These are phyloP conservation scores for Penaeus vannamei DNA, from an alignment of 1,140 invertebrate genomes.

Conservation along the genomic window DNA sequence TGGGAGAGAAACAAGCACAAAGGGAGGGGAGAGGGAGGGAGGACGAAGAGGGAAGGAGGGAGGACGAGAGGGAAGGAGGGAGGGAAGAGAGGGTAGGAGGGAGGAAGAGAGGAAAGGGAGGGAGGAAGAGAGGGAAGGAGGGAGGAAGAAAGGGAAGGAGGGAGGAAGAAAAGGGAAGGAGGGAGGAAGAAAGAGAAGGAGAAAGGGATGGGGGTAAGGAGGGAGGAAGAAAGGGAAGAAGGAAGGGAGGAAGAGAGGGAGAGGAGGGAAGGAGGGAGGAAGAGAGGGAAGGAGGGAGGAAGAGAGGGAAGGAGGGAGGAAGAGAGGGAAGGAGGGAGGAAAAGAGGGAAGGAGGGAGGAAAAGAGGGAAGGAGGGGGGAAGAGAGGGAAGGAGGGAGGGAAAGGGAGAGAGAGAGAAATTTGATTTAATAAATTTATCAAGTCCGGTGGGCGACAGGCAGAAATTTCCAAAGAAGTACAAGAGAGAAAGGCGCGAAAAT, in stretches of 20 bases:
- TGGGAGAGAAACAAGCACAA: constrained; percentile 1
- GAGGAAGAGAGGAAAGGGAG: not conserved
- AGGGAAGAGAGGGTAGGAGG: too few relatives aligned
- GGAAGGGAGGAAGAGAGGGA: not conserved
- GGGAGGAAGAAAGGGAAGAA: not conserved
- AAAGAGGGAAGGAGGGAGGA: not conserved
- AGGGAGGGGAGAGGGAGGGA: constrained; percentile 23
- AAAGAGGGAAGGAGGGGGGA: not conserved
- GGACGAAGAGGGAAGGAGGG: constrained; percentile 33
- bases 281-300: not conserved
- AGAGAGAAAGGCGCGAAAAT: not conserved
- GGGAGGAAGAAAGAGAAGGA: not conserved
- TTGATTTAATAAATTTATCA: too few relatives aligned
- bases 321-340: constrained; percentile 1
- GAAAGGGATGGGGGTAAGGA: not conserved
- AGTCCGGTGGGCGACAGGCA: too few relatives aligned
- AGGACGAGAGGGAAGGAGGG: not conserved
- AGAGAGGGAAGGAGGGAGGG: not conserved
- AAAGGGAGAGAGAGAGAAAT: too few relatives aligned
- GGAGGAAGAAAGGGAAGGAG: not conserved
- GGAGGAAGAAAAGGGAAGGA: not conserved
- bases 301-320: not conserved
- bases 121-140: not conserved
- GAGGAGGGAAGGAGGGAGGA: not conserved
- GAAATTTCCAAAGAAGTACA: too few relatives aligned